Conservation (phyloP, 2,113 vertebrate species). For the Scomber colias region DNA sequence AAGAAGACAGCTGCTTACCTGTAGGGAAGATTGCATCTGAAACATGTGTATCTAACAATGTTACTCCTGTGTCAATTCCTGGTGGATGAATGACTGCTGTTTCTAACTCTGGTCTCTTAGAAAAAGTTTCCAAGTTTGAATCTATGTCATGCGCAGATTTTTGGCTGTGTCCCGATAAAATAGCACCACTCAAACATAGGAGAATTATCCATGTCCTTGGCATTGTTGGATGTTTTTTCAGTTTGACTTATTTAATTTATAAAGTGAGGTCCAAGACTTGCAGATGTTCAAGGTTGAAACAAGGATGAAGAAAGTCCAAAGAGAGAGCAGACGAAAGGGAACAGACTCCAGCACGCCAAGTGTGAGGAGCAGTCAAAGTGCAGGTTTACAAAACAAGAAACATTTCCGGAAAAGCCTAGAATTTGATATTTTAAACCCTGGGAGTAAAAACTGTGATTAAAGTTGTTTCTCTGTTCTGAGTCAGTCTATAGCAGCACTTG, state of each 20-base stretch:
- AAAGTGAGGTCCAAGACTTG: not conserved
- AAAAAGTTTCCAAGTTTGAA: not conserved
- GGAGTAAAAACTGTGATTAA: conserved; percentile 1
- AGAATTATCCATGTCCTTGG: conserved; percentile 36
- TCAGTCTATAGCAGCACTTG: not conserved
- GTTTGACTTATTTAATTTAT: not conserved
- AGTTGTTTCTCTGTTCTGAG: conserved; percentile 13
- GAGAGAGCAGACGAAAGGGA: not conserved
- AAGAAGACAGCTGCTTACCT: conserved; percentile 50
- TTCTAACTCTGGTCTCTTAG: conserved; percentile 24
- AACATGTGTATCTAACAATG: not conserved
- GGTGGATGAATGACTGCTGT: not conserved
- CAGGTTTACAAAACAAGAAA: not conserved
- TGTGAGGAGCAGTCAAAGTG: not conserved
- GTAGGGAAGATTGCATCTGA: not conserved
- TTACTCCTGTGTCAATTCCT: not conserved
- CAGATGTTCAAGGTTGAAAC: not conserved
- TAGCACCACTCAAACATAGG: conserved; percentile 39
- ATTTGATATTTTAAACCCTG: not conserved
- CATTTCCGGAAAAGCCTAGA: not conserved
- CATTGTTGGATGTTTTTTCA: conserved; percentile 27
- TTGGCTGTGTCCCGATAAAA: conserved; percentile 27
- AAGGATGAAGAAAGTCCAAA: conserved; percentile 26
- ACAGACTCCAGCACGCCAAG: not conserved
- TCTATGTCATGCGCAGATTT: not conserved